Evolutionary conservation across 30 jellyfish, hydroid and myxozoan species (phyloP).

Genomic region (Rhopilema esculentum): DNA sequence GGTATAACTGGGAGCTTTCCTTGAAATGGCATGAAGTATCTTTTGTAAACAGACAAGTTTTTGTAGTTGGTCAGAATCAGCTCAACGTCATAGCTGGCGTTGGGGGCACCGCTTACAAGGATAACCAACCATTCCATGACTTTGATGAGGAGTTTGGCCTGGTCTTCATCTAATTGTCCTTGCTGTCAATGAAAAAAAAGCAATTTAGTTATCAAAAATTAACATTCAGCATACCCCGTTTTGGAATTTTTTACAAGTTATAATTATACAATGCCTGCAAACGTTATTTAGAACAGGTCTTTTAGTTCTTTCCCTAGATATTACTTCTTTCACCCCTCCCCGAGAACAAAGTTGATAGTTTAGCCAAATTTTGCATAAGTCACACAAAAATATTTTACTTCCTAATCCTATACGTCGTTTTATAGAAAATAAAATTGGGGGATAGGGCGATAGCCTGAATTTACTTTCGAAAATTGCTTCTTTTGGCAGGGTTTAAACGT

Average conservation of each 20-base stretch:
- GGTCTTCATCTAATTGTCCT: slow-evolving; percentile 79
- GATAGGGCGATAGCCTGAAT: neutral
- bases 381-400: neutral
- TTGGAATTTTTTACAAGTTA: too few species aligned
- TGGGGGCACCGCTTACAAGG: slow-evolving; percentile 91
- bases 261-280: too few species aligned
- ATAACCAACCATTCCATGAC: slow-evolving; percentile 80
- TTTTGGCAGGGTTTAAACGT: too few species aligned
- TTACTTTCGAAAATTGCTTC: too few species aligned
- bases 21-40: slow-evolving; percentile 92
- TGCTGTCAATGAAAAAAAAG: slow-evolving; percentile 51
- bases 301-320: too few species aligned
- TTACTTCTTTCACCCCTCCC: too few species aligned
- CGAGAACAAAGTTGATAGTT: too few species aligned
- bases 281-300: too few species aligned
- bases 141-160: slow-evolving; percentile 73
- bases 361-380: too few species aligned
- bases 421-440: neutral
- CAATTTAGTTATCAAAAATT: neutral
- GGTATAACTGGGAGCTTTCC: slow-evolving; percentile 95
- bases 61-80: slow-evolving; percentile 86
- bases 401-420: too few species aligned
- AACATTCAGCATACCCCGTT: neutral
- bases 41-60: slow-evolving; percentile 84
- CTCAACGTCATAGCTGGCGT: slow-evolving; percentile 97